A percentile compares a stretch with the other conserved stretches of the same genome.
Conservation (phyloP, 2,113 vertebrate genomes). For the Callionymus lyra region DNA sequence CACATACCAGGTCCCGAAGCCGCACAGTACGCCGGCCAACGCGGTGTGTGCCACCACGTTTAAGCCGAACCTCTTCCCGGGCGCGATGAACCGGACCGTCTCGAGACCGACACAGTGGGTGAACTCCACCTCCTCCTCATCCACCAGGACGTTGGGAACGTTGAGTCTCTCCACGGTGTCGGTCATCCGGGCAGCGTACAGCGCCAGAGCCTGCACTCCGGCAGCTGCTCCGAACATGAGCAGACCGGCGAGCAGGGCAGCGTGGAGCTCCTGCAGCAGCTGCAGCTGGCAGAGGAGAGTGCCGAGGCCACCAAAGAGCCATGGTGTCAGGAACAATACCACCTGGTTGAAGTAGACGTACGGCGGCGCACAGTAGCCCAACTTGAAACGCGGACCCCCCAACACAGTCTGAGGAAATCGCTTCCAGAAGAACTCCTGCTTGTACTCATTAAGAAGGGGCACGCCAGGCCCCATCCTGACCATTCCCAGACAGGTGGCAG, state of each 20-base stretch:
- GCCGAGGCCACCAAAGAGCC: constrained; percentile 83
- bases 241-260: constrained; percentile 76
- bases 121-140: constrained; percentile 95
- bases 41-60: constrained; percentile 82
- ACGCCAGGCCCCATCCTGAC: constrained; percentile 96
- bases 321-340: constrained; percentile 86
- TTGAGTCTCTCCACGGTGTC: constrained; percentile 76
- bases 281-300: constrained; percentile 82
- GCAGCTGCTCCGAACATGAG: constrained; percentile 81
- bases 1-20: constrained; percentile 91
- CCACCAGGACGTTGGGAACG: constrained; percentile 74
- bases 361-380: constrained; percentile 87
- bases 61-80: constrained; percentile 83
- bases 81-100: constrained; percentile 87
- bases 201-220: constrained; percentile 74
- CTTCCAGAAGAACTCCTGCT: constrained; percentile 97
- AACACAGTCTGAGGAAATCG: constrained; percentile 92
- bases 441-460: constrained; percentile 95
- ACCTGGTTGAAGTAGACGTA: constrained; percentile 89
- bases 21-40: constrained; percentile 82
- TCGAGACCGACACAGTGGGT: constrained; percentile 83
- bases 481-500: constrained; percentile 50
- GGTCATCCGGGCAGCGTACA: constrained; percentile 71
- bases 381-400: constrained; percentile 84
- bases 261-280: constrained; percentile 72